These are phyloP conservation scores for Psilopogon haemacephalus DNA, from an alignment of 2,113 vertebrate species.

Conservation along the genomic window DNA sequence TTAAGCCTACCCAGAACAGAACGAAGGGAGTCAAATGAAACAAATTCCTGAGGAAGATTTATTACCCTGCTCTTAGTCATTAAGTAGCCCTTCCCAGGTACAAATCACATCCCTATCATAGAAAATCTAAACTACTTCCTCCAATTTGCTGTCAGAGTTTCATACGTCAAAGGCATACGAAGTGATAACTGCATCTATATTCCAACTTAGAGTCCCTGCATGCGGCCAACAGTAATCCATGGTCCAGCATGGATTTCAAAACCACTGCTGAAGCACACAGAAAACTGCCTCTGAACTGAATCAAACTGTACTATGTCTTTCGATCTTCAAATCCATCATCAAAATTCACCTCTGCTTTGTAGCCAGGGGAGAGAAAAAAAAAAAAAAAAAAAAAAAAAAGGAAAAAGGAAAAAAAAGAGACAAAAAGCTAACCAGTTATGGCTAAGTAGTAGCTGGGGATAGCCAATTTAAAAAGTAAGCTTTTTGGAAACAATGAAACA, in stretches of 20 bases:
- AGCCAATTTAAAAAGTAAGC: neutral
- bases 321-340: neutral
- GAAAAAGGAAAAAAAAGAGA: neutral
- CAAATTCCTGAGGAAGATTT: neutral
- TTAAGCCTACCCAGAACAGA: neutral
- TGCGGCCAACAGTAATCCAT: accelerated
- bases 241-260: neutral
- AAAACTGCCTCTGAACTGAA: neutral
- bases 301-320: neutral
- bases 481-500: neutral
- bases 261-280: neutral
- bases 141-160: neutral
- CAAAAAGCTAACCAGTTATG: neutral
- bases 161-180: neutral
- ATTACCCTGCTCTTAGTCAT: neutral
- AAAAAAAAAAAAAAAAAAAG: no score
- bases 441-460: neutral
- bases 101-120: accelerated
- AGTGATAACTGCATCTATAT: neutral
- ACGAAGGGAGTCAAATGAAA: neutral
- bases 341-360: neutral
- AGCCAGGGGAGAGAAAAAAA: neutral
- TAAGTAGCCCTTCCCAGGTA: neutral
- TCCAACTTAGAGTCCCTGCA: neutral
- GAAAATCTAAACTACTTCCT: neutral